Base-by-base conservation (phyloP, 2,797 vertebrate species). In the Lophius americanus region DNA sequence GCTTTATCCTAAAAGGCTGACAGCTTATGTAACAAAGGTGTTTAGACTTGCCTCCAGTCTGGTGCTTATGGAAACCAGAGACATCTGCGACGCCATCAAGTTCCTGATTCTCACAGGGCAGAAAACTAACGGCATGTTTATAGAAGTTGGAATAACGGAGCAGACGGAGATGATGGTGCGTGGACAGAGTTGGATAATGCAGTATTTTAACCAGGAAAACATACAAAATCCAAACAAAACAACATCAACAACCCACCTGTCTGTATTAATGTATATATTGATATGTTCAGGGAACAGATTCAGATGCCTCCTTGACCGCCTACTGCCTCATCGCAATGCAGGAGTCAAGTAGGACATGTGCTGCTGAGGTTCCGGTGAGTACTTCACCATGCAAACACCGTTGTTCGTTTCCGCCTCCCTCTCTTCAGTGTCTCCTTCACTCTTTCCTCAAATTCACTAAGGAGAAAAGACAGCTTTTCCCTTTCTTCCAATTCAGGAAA, bases 1-100 rank as follows among this genome's bases (percentile, higher is more conserved):
- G 57, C 12, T 60, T 54, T 42, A 8, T 1, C 62, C 52, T 52
- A 7, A 3, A 70, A 98, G 96, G 96, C 32, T 98, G 78, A 97
- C 96, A 0, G 95, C 96, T 2, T 97, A 95, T 0, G 95, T 97
- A 47, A 85, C 87, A 48, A 97, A 96, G 83, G 93, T 97, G 66
- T 95, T 97, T 8, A 12, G 93, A 60, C 85, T 96, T 90, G 91
- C 95, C 0, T n/a, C 37, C 53, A 82, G 50, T 7, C 51, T 96
- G 68, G 80, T 89, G 0, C 51, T 63, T 39, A 77, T 96, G 1
- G n/a, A 91, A 0, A 68, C 14, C 0, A 0, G 84, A 0, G 73
- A 92, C n/a, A 44, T 96, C 52, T 98, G 96, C 1, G 92, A 89
- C 0, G 93, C 94, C 0, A 43, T 96, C 10, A 95, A 93, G 52